A percentile compares a stretch with the other conserved stretches of the same genome.
These are phyloP conservation scores for Mimumesa dahlbomi DNA, from an alignment of 2,888 invertebrate genomes.

Conservation along the genomic window DNA sequence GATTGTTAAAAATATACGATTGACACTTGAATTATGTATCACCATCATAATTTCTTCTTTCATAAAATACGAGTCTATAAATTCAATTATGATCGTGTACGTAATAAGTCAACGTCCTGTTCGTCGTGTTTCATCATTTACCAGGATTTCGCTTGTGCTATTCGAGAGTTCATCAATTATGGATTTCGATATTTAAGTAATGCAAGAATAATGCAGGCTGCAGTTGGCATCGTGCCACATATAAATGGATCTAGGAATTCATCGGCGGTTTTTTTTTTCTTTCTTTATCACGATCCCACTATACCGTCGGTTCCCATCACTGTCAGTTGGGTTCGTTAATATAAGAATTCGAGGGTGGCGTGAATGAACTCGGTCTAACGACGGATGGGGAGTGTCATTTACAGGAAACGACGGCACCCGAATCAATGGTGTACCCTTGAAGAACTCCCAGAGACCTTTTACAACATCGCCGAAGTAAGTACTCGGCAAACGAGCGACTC, in stretches of 20 bases:
- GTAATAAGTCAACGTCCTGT: no score
- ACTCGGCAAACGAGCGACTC: slow-evolving; percentile 59
- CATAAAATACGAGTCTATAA: no score
- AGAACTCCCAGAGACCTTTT: slow-evolving; percentile 56
- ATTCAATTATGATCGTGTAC: no score
- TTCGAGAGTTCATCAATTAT: slow-evolving; percentile 33
- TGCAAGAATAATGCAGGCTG: slow-evolving; percentile 3
- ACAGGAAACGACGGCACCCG: slow-evolving; percentile 52
- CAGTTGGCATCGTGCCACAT: slow-evolving; percentile 33
- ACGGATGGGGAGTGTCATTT: slow-evolving; percentile 50
- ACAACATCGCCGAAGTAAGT: slow-evolving; percentile 55
- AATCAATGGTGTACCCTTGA: slow-evolving; percentile 54
- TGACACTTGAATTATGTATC: no score
- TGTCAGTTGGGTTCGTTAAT: slow-evolving; percentile 35
- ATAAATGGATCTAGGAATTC: slow-evolving; percentile 31
- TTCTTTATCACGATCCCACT: slow-evolving; percentile 21
- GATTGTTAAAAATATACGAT: no score
- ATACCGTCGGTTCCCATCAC: slow-evolving; percentile 16
- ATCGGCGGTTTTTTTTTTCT: no score
- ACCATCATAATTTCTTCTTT: no score
- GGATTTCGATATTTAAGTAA: slow-evolving; percentile 16
- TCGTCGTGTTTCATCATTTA: no score
- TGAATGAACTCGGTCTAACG: slow-evolving; percentile 55
- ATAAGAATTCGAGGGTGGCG: slow-evolving; percentile 40
- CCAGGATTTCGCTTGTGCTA: no score